phyloP scores from a whole-genome alignment of 2,888 invertebrate species.

The Beris morrisii region DNA sequence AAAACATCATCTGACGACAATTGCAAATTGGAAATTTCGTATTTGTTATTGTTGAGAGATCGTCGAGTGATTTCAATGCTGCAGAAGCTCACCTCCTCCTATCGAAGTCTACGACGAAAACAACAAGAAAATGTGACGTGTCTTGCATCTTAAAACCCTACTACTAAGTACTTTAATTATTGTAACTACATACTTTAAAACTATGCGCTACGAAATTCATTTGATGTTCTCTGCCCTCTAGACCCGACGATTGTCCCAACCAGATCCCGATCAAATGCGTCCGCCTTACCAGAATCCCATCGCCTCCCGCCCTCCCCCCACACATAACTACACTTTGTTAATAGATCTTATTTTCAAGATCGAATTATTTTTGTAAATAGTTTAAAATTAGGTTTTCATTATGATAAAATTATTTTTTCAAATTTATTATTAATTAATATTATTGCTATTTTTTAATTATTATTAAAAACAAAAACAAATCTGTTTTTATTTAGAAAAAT shows the following conservation, averaged over 20 bases:
- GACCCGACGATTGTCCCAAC: background rate
- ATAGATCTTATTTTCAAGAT: conserved; percentile 46
- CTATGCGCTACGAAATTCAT: too few relatives aligned
- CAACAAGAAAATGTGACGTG: background rate
- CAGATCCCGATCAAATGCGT: background rate
- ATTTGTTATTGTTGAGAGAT: background rate
- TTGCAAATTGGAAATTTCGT: background rate
- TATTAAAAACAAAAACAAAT: background rate
- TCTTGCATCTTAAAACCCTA: too few relatives aligned
- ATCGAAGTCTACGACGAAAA: background rate
- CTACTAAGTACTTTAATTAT: too few relatives aligned
- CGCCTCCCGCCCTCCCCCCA: background rate
- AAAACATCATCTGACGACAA: background rate
- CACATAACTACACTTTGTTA: background rate
- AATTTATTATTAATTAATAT: conserved; percentile 1
- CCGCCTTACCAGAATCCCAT: background rate
- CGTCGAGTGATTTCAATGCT: background rate
- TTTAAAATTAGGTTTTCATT: background rate
- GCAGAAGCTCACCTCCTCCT: too few relatives aligned
- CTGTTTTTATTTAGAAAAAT: too few relatives aligned
- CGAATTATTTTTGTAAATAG: conserved; percentile 34
- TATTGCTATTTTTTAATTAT: conserved; percentile 8
- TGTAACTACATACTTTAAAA: background rate
- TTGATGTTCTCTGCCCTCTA: background rate
- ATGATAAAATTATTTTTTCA: conserved; percentile 4